Evolutionary conservation across 2,888 invertebrate genomes (phyloP).

Genomic region (Parelbella ahira): DNA sequence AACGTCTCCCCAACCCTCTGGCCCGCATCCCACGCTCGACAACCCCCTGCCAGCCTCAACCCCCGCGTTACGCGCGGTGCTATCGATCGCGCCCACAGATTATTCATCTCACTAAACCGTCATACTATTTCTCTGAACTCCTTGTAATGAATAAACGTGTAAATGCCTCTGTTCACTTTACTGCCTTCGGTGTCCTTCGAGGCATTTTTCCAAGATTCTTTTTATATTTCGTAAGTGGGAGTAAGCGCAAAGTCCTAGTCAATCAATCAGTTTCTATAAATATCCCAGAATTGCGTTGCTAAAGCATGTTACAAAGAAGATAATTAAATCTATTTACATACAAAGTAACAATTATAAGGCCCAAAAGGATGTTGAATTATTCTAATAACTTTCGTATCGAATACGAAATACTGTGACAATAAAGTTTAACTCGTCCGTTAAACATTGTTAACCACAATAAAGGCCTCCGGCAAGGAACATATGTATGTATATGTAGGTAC

Average conservation of each 20-base stretch:
- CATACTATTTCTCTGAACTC: slow-evolving; percentile 43
- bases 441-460: no score
- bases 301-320: not conserved
- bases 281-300: not conserved
- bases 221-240: slow-evolving; percentile 3
- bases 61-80: slow-evolving; percentile 41
- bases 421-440: no score
- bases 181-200: no score
- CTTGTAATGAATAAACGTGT: not conserved
- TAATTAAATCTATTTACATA: no score
- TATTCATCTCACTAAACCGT: slow-evolving; percentile 69
- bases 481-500: no score
- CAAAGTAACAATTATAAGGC: not conserved
- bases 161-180: no score
- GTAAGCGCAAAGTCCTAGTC: slow-evolving; percentile 1
- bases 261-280: slow-evolving; percentile 1
- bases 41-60: slow-evolving; percentile 34
- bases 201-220: not conserved
- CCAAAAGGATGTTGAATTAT: not conserved
- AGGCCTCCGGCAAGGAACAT: no score
- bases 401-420: no score
- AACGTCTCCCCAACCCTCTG: slow-evolving; percentile 56
- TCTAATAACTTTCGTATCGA: no score
- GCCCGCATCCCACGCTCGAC: slow-evolving; percentile 36
- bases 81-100: slow-evolving; percentile 75